Base-by-base conservation (phyloP, 1,140 invertebrate species). In the Procambarus virginalis region DNA sequence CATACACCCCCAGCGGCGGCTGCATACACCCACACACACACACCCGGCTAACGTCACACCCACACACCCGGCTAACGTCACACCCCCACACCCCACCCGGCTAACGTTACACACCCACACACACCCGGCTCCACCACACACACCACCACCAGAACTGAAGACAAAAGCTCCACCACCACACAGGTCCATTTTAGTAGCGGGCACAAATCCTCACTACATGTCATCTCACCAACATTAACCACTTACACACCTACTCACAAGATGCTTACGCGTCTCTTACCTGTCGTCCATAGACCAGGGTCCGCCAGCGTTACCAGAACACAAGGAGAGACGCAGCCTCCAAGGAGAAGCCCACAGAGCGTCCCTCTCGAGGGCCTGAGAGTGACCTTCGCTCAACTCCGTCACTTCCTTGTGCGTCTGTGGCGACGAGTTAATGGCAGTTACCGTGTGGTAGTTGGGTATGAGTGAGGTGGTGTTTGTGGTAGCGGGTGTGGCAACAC, bases 221-320 rank as follows among this genome's bases (percentile, higher is more conserved):
- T 84, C 83, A 51, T 84, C 83, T 84, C 83, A 76, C 48, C 70
- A 22, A 48, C 76, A 75, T 76, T 76, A 84, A 48, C 68, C 68
- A 75, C 83, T 84, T 84, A 75, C 83, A 84, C 75, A 84, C 58
- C 83, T 49, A 51, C 70, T 84, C 34, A 84, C 4, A 70, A 75
- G n/a, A 10, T 76, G 55, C 68, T 76, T 84, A 76, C 49, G 51
- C 22, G 12, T 9, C 68, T 55, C 73, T 76, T 75, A 70, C 83
- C 83, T 55, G 46, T 20, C 73, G 48, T 20, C 20, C 51, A 55
- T 17, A 84, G 82, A n/a, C 64, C 58, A 3, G 4, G 51, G 20
- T 14, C 64, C 48, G 2, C 2, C 68, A 84, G 58, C 2, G 58
- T 46, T 82, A 82, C 80, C 80, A 82, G 8, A 55, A 55, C 51